Evolutionary conservation across 2,888 invertebrate species (phyloP).

Genomic region (Piscicola geometra): DNA sequence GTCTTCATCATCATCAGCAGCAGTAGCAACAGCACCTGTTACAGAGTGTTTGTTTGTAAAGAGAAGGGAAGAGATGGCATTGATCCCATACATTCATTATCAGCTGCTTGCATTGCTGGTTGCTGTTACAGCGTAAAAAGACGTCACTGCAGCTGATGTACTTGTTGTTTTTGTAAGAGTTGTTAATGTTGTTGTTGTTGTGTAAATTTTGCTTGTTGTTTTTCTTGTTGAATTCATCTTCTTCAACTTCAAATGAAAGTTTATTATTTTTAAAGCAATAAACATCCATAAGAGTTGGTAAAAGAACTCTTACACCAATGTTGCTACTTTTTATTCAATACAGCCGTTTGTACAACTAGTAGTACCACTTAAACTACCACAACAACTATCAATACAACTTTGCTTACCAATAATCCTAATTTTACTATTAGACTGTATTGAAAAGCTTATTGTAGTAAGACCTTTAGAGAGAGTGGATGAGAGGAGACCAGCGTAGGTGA

Average conservation of each 20-base stretch:
- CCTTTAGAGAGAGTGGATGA: not conserved
- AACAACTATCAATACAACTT: too few species aligned
- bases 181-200: slow-evolving; percentile 4
- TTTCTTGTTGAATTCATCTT: not conserved
- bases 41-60: not conserved
- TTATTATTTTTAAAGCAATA: too few species aligned
- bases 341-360: too few species aligned
- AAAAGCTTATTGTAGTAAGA: not conserved
- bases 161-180: not conserved
- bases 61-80: slow-evolving; percentile 5
- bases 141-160: not conserved
- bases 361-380: too few species aligned
- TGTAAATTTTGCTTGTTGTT: not conserved
- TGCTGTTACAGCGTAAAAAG: not conserved
- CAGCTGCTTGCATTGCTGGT: not conserved
- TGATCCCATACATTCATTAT: not conserved
- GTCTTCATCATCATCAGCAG: too few species aligned
- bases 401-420: too few species aligned
- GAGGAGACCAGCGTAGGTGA: not conserved
- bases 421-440: too few species aligned
- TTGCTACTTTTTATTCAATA: too few species aligned
- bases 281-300: too few species aligned
- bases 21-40: not conserved
- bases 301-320: too few species aligned
- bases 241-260: too few species aligned